These are phyloP conservation scores for Lasioglossum vierecki DNA, from an alignment of 2,888 invertebrate genomes.

Conservation along the genomic window DNA sequence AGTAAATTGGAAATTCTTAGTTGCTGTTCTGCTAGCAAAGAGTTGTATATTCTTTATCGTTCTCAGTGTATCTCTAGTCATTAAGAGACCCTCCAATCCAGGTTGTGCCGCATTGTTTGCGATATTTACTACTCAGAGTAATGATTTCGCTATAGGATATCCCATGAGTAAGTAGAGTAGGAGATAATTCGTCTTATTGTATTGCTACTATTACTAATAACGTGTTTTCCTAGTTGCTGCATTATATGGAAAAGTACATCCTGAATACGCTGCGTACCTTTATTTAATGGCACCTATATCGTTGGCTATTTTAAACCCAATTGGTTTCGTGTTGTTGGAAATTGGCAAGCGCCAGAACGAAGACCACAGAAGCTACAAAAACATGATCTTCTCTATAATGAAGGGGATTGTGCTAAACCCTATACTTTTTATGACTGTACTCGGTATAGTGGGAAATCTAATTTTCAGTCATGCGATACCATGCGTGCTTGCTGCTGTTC, in stretches of 20 bases:
- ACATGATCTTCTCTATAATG: slow-evolving; percentile 79
- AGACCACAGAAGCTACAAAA: slow-evolving; percentile 70
- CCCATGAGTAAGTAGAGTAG: slow-evolving; percentile 91
- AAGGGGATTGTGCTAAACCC: slow-evolving; percentile 94
- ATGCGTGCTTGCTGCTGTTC: slow-evolving; percentile 89
- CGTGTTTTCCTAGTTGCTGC: slow-evolving; percentile 89
- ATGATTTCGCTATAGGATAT: slow-evolving; percentile 98
- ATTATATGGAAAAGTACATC: slow-evolving; percentile 93
- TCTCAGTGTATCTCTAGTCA: slow-evolving; percentile 90
- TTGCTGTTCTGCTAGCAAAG: slow-evolving; percentile 94
- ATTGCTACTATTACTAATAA: slow-evolving; percentile 10
- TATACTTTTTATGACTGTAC: slow-evolving; percentile 95
- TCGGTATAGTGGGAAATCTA: slow-evolving; percentile 94
- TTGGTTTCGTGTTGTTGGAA: slow-evolving; percentile 96
- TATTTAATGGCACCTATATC: slow-evolving; percentile 98
- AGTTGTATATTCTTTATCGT: slow-evolving; percentile 93
- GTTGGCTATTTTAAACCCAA: slow-evolving; percentile 95
- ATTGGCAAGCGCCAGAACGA: slow-evolving; percentile 86
- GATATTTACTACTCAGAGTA: slow-evolving; percentile 98
- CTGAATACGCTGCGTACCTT: slow-evolving; percentile 95
- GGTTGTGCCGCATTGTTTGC: slow-evolving; percentile 96
- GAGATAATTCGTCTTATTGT: neutral
- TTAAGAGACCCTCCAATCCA: slow-evolving; percentile 92
- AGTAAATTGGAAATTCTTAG: slow-evolving; percentile 96
- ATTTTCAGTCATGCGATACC: slow-evolving; percentile 92